A percentile compares a stretch with the other conserved stretches of the same genome.
Conservation (phyloP, 1,140 invertebrate genomes). For the Helicorthomorpha holstii region DNA sequence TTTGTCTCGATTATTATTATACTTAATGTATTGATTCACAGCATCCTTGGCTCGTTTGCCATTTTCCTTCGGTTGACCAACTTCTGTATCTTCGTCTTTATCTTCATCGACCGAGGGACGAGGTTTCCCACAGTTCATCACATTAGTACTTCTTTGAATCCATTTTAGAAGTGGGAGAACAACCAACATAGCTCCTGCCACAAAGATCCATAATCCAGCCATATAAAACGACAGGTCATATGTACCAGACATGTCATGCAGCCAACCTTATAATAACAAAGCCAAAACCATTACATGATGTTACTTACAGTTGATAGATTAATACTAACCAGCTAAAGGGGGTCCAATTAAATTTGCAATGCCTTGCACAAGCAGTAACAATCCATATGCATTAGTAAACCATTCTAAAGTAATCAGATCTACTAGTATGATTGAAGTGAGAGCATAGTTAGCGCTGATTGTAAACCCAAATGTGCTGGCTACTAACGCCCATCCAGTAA, state of each 20-base stretch:
- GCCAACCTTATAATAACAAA: too few species aligned
- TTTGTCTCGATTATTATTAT: too few species aligned
- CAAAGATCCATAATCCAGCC: constrained; percentile 61
- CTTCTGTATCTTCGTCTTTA: too few species aligned
- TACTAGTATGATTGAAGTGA: constrained; percentile 70
- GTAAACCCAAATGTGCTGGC: constrained; percentile 51
- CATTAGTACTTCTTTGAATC: too few species aligned
- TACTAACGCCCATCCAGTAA: constrained; percentile 36
- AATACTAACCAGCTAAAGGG: constrained; percentile 47
- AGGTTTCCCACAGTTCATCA: too few species aligned
- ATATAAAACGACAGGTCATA: constrained; percentile 75
- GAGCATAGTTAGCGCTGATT: constrained; percentile 71
- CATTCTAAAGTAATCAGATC: constrained; percentile 65
- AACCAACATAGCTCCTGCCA: constrained; percentile 63
- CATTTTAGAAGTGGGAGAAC: constrained; percentile 30
- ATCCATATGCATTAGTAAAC: constrained; percentile 77
- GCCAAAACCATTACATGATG: too few species aligned
- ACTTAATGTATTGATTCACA: too few species aligned
- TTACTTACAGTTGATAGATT: not conserved
- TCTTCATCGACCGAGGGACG: too few species aligned
- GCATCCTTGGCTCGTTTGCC: too few species aligned
- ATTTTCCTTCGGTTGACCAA: too few species aligned
- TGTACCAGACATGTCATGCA: constrained; percentile 54
- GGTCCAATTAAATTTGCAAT: constrained; percentile 72
- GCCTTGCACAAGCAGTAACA: constrained; percentile 71